These are phyloP conservation scores for Caenorhabditis zanzibari DNA, from an alignment of 2,888 invertebrate species.

Conservation along the genomic window DNA sequence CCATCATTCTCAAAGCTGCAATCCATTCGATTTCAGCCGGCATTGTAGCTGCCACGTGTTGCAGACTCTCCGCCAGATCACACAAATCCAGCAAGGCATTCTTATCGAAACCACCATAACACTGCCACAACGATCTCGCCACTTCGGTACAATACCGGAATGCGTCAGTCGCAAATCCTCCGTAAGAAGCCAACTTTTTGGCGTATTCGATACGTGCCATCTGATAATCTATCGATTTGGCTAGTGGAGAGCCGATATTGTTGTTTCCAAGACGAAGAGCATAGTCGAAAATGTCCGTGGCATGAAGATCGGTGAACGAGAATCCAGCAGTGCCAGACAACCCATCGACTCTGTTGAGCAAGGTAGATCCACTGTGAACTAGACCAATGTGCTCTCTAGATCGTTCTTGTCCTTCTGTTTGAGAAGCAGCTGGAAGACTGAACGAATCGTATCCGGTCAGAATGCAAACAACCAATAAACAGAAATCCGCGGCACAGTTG, in stretches of 20 bases:
- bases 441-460: conserved; percentile 66
- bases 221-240: conserved; percentile 74
- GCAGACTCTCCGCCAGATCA: conserved; percentile 75
- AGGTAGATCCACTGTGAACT: conserved; percentile 58
- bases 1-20: conserved; percentile 60
- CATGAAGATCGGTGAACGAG: conserved; percentile 80
- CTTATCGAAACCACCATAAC: conserved; percentile 53
- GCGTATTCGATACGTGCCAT: conserved; percentile 77
- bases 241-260: conserved; percentile 61
- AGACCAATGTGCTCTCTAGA: conserved; percentile 59
- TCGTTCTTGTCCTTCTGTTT: conserved; percentile 61
- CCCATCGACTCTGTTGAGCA: conserved; percentile 57
- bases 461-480: conserved; percentile 90
- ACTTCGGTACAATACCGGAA: conserved; percentile 74
- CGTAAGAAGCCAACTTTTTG: conserved; percentile 75
- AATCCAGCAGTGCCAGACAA: conserved; percentile 51
- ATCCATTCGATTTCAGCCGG: conserved; percentile 70
- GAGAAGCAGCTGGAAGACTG: conserved; percentile 32
- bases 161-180: conserved; percentile 77
- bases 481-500: conserved; percentile 94
- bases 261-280: conserved; percentile 74
- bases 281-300: conserved; percentile 82
- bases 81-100: conserved; percentile 66
- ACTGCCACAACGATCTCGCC: conserved; percentile 69
- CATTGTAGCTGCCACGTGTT: conserved; percentile 62